A percentile compares a stretch with the other conserved stretches of the same genome.
These are phyloP conservation scores for Penaeus monodon DNA, from an alignment of 2,888 invertebrate genomes.

Conservation along the genomic window DNA sequence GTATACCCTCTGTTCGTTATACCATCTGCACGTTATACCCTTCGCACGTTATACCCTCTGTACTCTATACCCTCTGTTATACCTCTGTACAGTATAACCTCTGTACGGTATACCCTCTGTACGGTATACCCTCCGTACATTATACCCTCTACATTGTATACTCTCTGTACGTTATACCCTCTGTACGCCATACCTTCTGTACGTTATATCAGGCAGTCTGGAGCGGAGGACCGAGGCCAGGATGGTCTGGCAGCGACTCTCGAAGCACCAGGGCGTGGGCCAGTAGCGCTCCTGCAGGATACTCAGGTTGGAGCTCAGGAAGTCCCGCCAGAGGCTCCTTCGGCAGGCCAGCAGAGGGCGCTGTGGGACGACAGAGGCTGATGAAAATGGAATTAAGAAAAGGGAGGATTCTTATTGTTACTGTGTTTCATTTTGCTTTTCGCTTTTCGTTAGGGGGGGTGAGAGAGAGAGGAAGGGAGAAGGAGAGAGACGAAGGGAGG, in stretches of 20 bases:
- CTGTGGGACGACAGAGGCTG: slow-evolving; percentile 9
- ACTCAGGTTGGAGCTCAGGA: slow-evolving; percentile 71
- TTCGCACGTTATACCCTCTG: no score
- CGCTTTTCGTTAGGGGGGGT: neutral
- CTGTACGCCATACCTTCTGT: slow-evolving; percentile 71
- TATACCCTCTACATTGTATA: no score
- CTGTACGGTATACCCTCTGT: no score
- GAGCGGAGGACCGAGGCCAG: slow-evolving; percentile 79
- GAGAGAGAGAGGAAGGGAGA: neutral
- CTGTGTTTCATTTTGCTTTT: no score
- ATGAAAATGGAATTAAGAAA: neutral
- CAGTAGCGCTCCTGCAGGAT: slow-evolving; percentile 80
- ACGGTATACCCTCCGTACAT: no score
- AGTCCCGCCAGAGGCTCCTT: slow-evolving; percentile 34
- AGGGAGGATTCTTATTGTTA: neutral
- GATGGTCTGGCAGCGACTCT: slow-evolving; percentile 82
- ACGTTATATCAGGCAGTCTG: slow-evolving; percentile 75
- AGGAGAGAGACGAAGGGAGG: neutral
- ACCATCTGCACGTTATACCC: no score
- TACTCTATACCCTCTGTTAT: no score
- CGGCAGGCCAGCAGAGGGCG: slow-evolving; percentile 46
- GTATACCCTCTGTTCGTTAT: no score
- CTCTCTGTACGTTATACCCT: no score
- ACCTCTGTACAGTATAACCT: no score
- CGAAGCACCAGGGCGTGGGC: slow-evolving; percentile 87